Conservation (phyloP, 2,113 vertebrate species). For the Megalops atlanticus region DNA sequence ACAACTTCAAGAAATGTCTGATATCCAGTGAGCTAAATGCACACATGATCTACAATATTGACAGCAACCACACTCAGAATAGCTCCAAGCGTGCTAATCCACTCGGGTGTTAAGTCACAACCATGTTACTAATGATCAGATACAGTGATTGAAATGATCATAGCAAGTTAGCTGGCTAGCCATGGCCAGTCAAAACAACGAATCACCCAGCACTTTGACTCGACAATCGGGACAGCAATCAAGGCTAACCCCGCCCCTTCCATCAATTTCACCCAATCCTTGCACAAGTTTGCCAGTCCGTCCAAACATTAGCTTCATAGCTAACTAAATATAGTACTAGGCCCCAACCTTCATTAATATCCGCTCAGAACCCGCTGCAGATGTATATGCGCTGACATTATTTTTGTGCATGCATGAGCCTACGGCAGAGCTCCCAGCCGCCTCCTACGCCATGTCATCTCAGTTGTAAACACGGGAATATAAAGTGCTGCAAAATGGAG, state of each 20-base stretch:
- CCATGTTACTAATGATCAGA: background rate
- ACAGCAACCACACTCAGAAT: background rate
- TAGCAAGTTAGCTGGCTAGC: background rate
- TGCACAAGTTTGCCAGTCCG: conserved; percentile 63
- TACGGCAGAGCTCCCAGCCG: conserved; percentile 20
- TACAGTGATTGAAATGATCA: background rate
- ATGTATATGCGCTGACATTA: background rate
- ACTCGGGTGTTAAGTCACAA: no score
- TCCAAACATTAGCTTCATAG: conserved; percentile 57
- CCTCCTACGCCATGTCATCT: conserved; percentile 61
- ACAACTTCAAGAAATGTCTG: no score
- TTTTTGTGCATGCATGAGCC: background rate
- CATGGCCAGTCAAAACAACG: background rate
- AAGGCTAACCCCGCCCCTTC: conserved; percentile 73
- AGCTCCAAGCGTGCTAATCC: background rate
- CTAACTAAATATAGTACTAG: conserved; percentile 56
- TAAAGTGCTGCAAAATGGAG: conserved; percentile 46
- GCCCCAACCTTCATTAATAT: conserved; percentile 46
- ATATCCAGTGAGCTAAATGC: no score
- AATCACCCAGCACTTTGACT: conserved; percentile 26
- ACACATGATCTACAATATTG: no score
- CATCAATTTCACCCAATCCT: conserved; percentile 78
- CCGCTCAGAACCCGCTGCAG: background rate
- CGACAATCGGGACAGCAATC: conserved; percentile 62
- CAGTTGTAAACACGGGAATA: conserved; percentile 61